Conservation (phyloP, 2,113 vertebrate species). For the Myiozetetes cayanensis region DNA sequence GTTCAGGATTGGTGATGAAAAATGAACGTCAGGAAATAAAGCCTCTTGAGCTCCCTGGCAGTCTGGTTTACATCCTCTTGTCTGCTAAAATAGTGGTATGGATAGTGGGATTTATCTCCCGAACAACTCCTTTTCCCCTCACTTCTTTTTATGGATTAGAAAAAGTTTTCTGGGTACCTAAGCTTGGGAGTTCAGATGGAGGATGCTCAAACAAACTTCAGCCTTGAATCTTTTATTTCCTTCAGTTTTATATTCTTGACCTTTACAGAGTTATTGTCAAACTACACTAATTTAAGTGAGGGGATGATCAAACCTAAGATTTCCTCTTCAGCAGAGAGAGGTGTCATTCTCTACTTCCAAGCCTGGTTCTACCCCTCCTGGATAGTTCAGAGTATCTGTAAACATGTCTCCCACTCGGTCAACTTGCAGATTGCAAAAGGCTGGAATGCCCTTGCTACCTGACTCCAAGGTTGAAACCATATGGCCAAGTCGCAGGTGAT, state of each 20-base stretch:
- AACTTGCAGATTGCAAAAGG: neutral
- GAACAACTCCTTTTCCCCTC: neutral
- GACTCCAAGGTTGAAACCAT: conserved; percentile 69
- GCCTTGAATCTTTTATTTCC: neutral
- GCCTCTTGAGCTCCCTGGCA: neutral
- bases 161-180: neutral
- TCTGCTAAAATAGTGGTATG: neutral
- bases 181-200: neutral
- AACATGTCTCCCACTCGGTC: neutral
- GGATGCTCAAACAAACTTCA: neutral
- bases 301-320: neutral
- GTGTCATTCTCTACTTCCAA: neutral
- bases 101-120: neutral
- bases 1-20: conserved; percentile 62
- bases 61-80: neutral
- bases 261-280: neutral
- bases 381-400: neutral
- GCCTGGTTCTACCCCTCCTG: neutral
- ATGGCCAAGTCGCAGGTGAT: conserved; percentile 63
- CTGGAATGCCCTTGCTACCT: conserved; percentile 61
- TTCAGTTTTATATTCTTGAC: neutral
- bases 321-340: neutral
- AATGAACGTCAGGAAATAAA: conserved; percentile 37
- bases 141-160: neutral
- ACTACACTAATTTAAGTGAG: neutral